These are phyloP conservation scores for Scrobipalpa atriplicella DNA, from an alignment of 2,888 invertebrate genomes.

Conservation along the genomic window DNA sequence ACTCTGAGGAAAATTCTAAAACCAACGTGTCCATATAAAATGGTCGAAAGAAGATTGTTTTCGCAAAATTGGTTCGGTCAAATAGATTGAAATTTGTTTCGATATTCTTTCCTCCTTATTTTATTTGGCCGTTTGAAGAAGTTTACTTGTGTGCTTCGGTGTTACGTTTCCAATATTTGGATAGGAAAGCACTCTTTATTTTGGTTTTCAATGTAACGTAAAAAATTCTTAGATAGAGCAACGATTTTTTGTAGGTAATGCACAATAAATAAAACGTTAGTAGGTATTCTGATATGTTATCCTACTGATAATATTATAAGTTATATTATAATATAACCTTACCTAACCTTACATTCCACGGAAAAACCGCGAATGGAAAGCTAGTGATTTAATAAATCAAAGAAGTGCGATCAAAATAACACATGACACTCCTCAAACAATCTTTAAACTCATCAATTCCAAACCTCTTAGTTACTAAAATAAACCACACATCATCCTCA, in stretches of 20 bases:
- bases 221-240: too few relatives aligned
- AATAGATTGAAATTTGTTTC: constrained; percentile 70
- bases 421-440: not conserved
- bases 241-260: too few relatives aligned
- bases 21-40: not conserved
- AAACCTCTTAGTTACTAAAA: constrained; percentile 55
- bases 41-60: constrained; percentile 59
- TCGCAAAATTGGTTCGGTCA: constrained; percentile 60
- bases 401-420: not conserved
- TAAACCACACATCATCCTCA: constrained; percentile 59
- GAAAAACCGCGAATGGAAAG: not conserved
- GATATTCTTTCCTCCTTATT: constrained; percentile 61
- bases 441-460: constrained; percentile 27
- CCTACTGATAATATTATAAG: too few relatives aligned
- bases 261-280: too few relatives aligned
- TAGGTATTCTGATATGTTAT: too few relatives aligned
- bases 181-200: not conserved
- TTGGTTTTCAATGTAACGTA: too few relatives aligned
- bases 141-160: constrained; percentile 32
- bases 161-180: not conserved
- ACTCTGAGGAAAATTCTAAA: not conserved
- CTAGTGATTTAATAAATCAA: not conserved
- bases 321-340: too few relatives aligned
- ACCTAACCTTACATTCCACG: not conserved
- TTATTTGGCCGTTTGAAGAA: constrained; percentile 59